Evolutionary conservation across 2,888 invertebrate species (phyloP), one percentile per base, ranked within the genome.

Genomic region (Acleris holmiana): DNA sequence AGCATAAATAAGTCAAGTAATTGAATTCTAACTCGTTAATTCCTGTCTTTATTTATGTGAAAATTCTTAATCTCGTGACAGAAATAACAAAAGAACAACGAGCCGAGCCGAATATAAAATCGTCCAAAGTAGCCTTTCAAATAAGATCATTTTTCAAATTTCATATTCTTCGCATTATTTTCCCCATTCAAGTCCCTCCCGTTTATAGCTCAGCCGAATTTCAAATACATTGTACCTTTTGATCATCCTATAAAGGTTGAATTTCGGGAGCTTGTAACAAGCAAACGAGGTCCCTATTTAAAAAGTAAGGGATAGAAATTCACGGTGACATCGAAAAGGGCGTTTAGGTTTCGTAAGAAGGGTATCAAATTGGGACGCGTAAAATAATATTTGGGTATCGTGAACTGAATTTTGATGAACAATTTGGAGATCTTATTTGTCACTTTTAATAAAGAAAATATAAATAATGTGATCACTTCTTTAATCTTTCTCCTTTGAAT

Each of bases 151-250:
- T 58, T 57, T 53, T 64, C 58, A 64, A 54, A 59, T 53, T 59
- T 25, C 64, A 54, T 64, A 64, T 64, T 58, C 48, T 59, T 59
- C 47, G 55, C 23, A 41, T 54, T 17, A 53, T 25, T 21, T 4
- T 40, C 44, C 18, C 46, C n/a, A 50, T 61, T 61, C 46, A 55
- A 40, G 40, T 35, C 35, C 13, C 17, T 41, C 19, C 47, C 35
- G 21, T 57, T 61, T 21, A 49, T 18, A 29, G 41, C 21, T 49
- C 46, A 23, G 49, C 55, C 65, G 40, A 65, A 60, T 65, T 65
- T 60, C 65, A 65, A 65, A 65, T 60, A 55, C 60, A 50, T 46
- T 65, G 46, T 60, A 35, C 55, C 65, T 65, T 65, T 65, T 65
- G 64, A 60, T 65, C 54, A 60, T 46, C 23, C 49, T 21, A 18